Percentiles rank a stretch among this genome's conserved stretches.
phyloP scores from a whole-genome alignment of 2,113 vertebrate species.

The Thermophis baileyi region DNA sequence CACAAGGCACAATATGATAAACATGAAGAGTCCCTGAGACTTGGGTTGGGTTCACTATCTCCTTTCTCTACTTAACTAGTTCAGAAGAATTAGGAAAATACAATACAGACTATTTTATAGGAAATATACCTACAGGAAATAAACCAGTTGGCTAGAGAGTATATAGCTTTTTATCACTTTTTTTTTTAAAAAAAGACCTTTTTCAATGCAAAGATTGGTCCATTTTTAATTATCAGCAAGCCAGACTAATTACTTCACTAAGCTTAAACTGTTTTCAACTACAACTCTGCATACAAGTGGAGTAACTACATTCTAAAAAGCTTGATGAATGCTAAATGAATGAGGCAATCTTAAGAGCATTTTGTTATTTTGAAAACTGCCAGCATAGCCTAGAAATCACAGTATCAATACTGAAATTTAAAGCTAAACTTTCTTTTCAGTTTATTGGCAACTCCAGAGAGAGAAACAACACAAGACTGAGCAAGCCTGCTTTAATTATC shows the following conservation, averaged over 20 bases:
- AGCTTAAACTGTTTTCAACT: conserved; percentile 70
- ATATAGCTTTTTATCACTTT: conserved; percentile 60
- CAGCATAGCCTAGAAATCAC: conserved; percentile 67
- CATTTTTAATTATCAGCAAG: conserved; percentile 68
- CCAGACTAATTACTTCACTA: conserved; percentile 78
- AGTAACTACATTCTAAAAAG: conserved; percentile 69
- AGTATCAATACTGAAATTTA: conserved; percentile 65
- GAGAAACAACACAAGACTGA: conserved; percentile 51
- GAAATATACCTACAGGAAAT: conserved; percentile 85
- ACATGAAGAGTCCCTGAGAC: conserved; percentile 82
- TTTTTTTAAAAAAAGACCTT: conserved; percentile 68
- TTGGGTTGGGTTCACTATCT: conserved; percentile 72
- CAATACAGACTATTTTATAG: conserved; percentile 95
- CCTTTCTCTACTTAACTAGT: conserved; percentile 77
- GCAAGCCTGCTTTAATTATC: conserved; percentile 43
- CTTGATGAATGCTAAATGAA: conserved; percentile 70
- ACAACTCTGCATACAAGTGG: conserved; percentile 67
- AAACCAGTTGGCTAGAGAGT: conserved; percentile 74
- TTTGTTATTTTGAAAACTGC: conserved; percentile 67
- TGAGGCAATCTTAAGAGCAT: conserved; percentile 70
- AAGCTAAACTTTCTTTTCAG: conserved; percentile 70
- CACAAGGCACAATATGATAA: conserved; percentile 91
- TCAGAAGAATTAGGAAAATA: conserved; percentile 94
- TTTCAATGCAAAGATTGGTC: conserved; percentile 69
- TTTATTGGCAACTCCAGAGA: conserved; percentile 63